Evolutionary conservation across 2,888 invertebrate species (phyloP), one percentile per base, ranked within the genome.

Genomic region (Tinea semifulvella): DNA sequence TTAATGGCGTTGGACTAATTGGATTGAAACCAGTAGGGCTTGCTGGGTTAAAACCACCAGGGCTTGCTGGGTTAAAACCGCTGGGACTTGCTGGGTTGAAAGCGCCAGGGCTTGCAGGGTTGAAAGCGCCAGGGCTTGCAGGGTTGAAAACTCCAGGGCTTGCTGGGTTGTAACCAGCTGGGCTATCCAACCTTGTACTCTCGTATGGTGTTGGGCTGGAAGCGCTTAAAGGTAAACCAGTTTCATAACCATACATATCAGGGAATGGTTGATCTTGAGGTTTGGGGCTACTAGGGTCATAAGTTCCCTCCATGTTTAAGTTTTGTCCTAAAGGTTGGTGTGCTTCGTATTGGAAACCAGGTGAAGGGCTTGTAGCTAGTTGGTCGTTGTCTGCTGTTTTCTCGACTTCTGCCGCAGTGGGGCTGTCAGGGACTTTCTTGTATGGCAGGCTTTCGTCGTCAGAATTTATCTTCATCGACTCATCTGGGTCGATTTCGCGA

Each of bases 401-500:
- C 1, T 75, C 60, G 0, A 66, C 59, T 0, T 75, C 75, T 0
- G 69, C 63, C 0, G 75, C 75, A 36, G 68, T 63, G 0, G 80
- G 80, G 26, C 66, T 72, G 47, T 77, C 77, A 1, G 63, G 51
- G 46, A 75, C 77, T 49, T 79, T 80, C 60, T 80, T 81, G 63
- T 80, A 81, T 0, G 79, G 79, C 36, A 81, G 68, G 50, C 79
- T 79, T 2, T 80, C 79, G 44, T 79, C 77, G 42, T 80, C 80
- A 0, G 79, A 79, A 48, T 75, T 72, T 22, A 79, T 60, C 52
- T 70, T 73, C 49, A 74, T 50, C 6, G 79, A 77, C 16, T 80
- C 80, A 42, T 80, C 79, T 0, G 74, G 76, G 50, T 80, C 80
- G 48, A 79, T 56, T 0, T 67, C 55, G 4, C 75, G 67, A 5